These are phyloP conservation scores for Drosophila cyrtoloma DNA, from an alignment of 2,888 invertebrate genomes.

Conservation along the genomic window DNA sequence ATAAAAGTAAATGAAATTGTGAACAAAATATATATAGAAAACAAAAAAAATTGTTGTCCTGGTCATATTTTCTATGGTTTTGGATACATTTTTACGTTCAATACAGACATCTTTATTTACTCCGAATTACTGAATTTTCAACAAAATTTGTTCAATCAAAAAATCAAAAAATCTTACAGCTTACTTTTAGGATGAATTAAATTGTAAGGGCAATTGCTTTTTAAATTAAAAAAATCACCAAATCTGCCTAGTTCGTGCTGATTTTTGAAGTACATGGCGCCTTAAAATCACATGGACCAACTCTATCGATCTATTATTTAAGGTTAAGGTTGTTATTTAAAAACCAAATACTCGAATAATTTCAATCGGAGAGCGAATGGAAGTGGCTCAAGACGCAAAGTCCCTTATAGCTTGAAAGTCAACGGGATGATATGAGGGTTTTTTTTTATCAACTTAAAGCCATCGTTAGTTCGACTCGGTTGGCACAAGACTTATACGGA, in stretches of 20 bases:
- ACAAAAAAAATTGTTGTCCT: constrained; percentile 33
- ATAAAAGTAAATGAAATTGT: constrained; percentile 48
- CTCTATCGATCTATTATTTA: background rate
- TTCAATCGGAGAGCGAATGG: background rate
- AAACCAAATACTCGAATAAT: background rate
- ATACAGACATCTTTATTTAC: background rate
- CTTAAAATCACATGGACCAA: background rate
- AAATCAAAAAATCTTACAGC: background rate
- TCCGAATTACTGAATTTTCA: background rate
- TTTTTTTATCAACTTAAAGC: background rate
- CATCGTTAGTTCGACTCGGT: background rate
- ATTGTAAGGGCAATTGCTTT: background rate
- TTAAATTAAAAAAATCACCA: background rate
- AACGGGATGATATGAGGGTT: background rate
- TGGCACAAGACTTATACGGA: too few relatives aligned
- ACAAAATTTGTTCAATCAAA: background rate
- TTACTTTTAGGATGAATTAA: background rate
- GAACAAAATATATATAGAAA: constrained; percentile 59
- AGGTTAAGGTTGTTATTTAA: background rate
- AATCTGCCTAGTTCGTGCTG: background rate
- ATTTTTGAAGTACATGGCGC: background rate
- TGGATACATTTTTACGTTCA: constrained; percentile 5
- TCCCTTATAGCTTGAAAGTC: background rate
- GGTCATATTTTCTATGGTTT: constrained; percentile 5
- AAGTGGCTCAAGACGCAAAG: background rate